phyloP scores from a whole-genome alignment of 2,888 invertebrate genomes.

The Chrysina gloriosa region DNA sequence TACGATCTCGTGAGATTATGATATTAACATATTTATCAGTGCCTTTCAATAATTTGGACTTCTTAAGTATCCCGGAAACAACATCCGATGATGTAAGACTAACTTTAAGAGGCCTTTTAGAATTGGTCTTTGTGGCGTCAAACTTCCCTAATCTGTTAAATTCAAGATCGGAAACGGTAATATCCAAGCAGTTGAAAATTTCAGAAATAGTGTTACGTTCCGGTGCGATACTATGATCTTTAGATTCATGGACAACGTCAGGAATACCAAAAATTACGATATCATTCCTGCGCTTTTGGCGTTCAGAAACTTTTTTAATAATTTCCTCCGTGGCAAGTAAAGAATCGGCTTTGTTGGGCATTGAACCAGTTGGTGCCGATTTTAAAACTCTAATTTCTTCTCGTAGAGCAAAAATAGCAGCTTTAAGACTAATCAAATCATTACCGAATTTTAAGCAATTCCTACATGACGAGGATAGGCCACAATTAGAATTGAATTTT shows the following conservation, averaged over 20 bases:
- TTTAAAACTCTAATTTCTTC: slow-evolving; percentile 7
- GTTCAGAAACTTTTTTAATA: not conserved
- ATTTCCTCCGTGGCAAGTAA: not conserved
- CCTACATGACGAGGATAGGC: not conserved
- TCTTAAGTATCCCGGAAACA: too few relatives aligned
- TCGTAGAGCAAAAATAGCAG: not conserved
- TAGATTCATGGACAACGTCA: not conserved
- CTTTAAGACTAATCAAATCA: not conserved
- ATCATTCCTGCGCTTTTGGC: not conserved
- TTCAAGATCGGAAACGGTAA: not conserved
- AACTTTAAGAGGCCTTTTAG: too few relatives aligned
- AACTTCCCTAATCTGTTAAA: not conserved
- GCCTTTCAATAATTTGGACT: too few relatives aligned
- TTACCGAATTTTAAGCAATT: not conserved
- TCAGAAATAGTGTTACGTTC: not conserved
- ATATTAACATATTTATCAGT: too few relatives aligned
- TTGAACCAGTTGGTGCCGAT: not conserved
- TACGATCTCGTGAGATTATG: too few relatives aligned
- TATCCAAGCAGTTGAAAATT: not conserved
- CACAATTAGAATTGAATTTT: not conserved
- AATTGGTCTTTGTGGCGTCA: not conserved
- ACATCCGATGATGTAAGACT: too few relatives aligned
- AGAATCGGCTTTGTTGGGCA: not conserved
- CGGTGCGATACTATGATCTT: not conserved
- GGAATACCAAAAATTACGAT: not conserved